Evolutionary conservation across 2,113 vertebrate species (phyloP), one percentile per base, ranked within the genome.

Genomic region (Toxotes chatareus): DNA sequence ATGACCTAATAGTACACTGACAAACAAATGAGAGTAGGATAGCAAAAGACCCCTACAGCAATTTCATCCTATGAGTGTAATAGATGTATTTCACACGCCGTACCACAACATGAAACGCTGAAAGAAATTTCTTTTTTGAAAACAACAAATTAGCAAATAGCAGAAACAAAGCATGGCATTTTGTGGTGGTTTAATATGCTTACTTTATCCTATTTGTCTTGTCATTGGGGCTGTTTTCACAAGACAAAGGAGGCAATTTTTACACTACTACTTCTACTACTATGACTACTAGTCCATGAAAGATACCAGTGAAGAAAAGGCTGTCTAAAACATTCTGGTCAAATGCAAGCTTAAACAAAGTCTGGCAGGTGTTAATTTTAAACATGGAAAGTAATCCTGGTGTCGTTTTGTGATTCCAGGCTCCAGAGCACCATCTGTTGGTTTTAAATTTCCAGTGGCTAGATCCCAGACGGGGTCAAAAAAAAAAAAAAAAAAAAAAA

Each of bases 381-480:
- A 79, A 76, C 36, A 73, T 27, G 40, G 49, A 68, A 27, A 49
- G 64, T 38, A 21, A 64, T 65, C 40, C 38, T 11, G 8, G 21
- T 23, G 42, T 31, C 8, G 1, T 64, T 13, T 51, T 78, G 47
- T 76, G 16, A 76, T 73, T 73, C 17, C 11, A 77, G 74, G 72
- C 74, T 88, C 70, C 23, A 88, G 70, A 80, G 91, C 90, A 46
- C 90, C 90, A 86, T 72, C 87, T 92, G 86, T 79, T 90, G 90
- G 90, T 65, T 32, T 34, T 12, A 56, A 3, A 63, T 77, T 63
- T 77, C 47, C 71, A 78, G 4, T 51, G 7, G n/a, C 13, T 23
- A 1, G 11, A 2, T 36, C 23, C 19, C 44, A 31, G 23, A 27
- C 16, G 3, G 36, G 36, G 7, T 23, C 19, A 21, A 53, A 53